Evolutionary conservation across 2,797 vertebrate species (phyloP), one percentile per base, ranked within the genome.

Genomic region (Gorsachius magnificus): DNA sequence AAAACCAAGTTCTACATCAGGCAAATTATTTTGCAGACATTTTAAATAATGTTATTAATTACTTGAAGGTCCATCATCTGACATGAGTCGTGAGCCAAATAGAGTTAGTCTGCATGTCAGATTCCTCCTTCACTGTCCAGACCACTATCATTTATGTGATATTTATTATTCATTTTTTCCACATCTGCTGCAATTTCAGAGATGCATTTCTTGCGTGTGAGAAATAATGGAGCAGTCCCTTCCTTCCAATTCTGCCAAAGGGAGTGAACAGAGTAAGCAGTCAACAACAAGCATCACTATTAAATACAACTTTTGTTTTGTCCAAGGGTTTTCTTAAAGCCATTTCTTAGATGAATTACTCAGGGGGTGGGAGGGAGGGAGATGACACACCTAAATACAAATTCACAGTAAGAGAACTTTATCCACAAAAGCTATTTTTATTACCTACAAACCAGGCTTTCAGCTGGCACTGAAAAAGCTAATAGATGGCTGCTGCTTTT

Each of bases 141-240:
- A 76, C 79, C 91, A 69, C 84, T 79, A 87, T 75, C 54, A 81
- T 63, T 93, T 94, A 58, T 83, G 76, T 35, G 86, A 75, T 86
- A 91, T 63, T 97, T 89, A 92, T 95, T 92, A 92, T 85, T 89
- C 60, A 74, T 70, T 95, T 94, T 83, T 95, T 95, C 91, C 94
- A 93, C 92, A 93, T 90, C 69, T 94, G 84, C 76, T 86, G 66
- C 50, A 94, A 95, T 92, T 93, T 96, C 87, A 95, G 90, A 94
- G 69, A 92, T 94, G 79, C 56, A 76, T 96, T 94, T 90, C 87
- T 71, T 38, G 38, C 94, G 92, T 92, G 92, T 95, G 87, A 96
- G 90, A 93, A 95, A 91, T 88, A 93, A 96, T 74, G 84, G 82
- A 89, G 69, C 48, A 93, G 87, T 61, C 87, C 66, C 72, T 76